These are phyloP conservation scores for Drosophila longiperda DNA, from an alignment of 2,888 invertebrate genomes.

Conservation along the genomic window DNA sequence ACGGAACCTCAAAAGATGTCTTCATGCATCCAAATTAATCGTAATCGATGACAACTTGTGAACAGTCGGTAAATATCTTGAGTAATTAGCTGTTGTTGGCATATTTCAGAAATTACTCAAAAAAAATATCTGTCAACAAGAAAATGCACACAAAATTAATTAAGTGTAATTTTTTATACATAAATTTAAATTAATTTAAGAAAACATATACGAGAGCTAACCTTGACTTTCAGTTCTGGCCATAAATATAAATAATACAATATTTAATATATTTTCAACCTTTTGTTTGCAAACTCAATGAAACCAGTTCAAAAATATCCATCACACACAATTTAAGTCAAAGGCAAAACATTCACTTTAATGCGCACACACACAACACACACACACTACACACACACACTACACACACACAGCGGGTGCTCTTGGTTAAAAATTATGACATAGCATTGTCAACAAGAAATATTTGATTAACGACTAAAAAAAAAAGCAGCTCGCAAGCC, in stretches of 20 bases:
- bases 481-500: conserved; percentile 39
- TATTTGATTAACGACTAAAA: conserved; percentile 77
- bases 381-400: conserved; percentile 27
- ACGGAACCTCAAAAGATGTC: conserved; percentile 14
- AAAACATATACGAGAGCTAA: not conserved
- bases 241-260: not conserved
- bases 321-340: conserved; percentile 31
- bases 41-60: conserved; percentile 28
- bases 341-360: conserved; percentile 18
- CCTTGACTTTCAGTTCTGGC: not conserved
- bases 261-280: conserved; percentile 4
- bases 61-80: conserved; percentile 17
- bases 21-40: conserved; percentile 11
- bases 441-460: conserved; percentile 74
- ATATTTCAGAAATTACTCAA: conserved; percentile 1
- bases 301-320: conserved; percentile 58
- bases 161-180: not conserved
- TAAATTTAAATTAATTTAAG: not conserved
- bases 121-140: not conserved
- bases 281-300: conserved; percentile 18
- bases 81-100: conserved; percentile 30
- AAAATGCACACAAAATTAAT: not conserved
- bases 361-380: not conserved
- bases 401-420: conserved; percentile 66
- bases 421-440: conserved; percentile 76